Evolutionary conservation across 2,888 invertebrate species (phyloP).

Genomic region (Polia nebulosa): DNA sequence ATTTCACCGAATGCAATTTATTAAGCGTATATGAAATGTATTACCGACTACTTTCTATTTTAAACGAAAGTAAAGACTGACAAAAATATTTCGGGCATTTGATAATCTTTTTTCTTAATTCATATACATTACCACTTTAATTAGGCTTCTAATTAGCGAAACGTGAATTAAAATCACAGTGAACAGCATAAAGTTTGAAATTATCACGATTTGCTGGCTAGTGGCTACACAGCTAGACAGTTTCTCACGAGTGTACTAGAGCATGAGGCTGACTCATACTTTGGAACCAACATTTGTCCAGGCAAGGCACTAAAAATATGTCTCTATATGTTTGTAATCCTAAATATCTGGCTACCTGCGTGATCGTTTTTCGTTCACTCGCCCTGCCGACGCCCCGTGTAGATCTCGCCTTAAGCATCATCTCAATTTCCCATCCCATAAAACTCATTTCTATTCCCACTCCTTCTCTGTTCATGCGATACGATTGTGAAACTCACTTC

Average conservation of each 20-base stretch:
- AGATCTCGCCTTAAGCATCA: too few species aligned
- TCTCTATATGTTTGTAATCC: too few species aligned
- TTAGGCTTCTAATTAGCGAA: constrained; percentile 45
- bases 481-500: too few species aligned
- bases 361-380: too few species aligned
- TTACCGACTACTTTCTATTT: constrained; percentile 64
- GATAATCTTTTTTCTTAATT: constrained; percentile 32
- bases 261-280: constrained; percentile 51
- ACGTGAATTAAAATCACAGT: constrained; percentile 56
- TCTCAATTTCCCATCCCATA: too few species aligned
- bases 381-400: too few species aligned
- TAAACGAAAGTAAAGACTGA: constrained; percentile 63
- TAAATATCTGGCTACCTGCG: too few species aligned
- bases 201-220: constrained; percentile 41
- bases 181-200: constrained; percentile 40
- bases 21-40: constrained; percentile 49
- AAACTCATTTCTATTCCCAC: too few species aligned
- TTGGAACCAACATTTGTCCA: constrained; percentile 31
- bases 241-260: constrained; percentile 59
- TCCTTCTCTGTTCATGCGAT: too few species aligned
- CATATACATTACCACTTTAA: constrained; percentile 55
- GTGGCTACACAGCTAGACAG: constrained; percentile 20
- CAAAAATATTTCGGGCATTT: constrained; percentile 35
- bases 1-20: constrained; percentile 56
- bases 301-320: constrained; percentile 6